Evolutionary conservation across 2,888 invertebrate genomes (phyloP), one percentile per base, ranked within the genome.

Genomic region (Drosophila emarginata): DNA sequence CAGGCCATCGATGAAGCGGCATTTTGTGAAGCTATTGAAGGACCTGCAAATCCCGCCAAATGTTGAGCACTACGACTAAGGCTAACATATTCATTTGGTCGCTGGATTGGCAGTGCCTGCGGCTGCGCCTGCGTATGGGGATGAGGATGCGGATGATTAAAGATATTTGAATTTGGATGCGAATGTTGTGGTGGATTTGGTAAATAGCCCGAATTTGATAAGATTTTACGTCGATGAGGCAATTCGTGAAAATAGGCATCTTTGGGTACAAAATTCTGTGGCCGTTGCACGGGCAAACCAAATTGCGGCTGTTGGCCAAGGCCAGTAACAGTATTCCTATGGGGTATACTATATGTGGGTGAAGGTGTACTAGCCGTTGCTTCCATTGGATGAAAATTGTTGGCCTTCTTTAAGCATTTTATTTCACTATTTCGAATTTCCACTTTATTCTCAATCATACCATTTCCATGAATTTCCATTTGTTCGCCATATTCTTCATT

Each of bases 231-330:
- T 56, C 93, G 91, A 85, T 93, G 93, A 0, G 94, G 93, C 39
- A 94, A 92, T 64, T 94, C 94, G 77, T 94, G 94, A 78, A 94
- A 94, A 83, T 94, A 94, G 0, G 94, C 94, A 89, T 94, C 94
- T 91, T 94, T 94, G 11, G 94, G 94, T 60, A 94, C 53, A 15
- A 54, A 32, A 18, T 18, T 32, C 11, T 15, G 53, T 4, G 32
- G 18, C 11, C 28, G 1, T 18, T 18, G 53, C 2, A 67, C 73
- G 18, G 78, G 52, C 23, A 71, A 61, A 1, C 57, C 70, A 11
- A 75, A 72, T 14, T 74, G 76, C 14, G 64, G 18, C 12, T 45
- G 32, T 0, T 59, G 68, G 0, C 51, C n/a, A 5, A 63, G 9
- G 61, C 63, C 1, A 60, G 6, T 21, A 58, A 62, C 12, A 67